Percentiles rank a stretch among this genome's conserved stretches.
Conservation (phyloP, 2,113 vertebrate species). For the human (Homo sapiens) region GRCh38 chrX:51758001-51758500, state of each 20-base stretch:
- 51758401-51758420: not conserved
- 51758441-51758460: not conserved
- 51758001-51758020: not conserved
- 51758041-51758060: not conserved
- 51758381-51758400: conserved; percentile 1
- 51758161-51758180: not conserved
- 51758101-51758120: not conserved
- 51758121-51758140: not conserved
- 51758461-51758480: not conserved
- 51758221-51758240: conserved; percentile 6
- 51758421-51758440: not conserved
- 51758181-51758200: not conserved
- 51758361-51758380: not conserved
- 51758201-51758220: not conserved
- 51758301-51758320: conserved; percentile 2
- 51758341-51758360: not conserved
- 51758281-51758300: not conserved
- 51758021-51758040: not conserved
- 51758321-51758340: not conserved
- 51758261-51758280: not conserved
- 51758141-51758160: not conserved
- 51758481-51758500: not conserved
- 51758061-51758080: not conserved
- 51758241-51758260: not conserved
- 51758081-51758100: not conserved